phyloP scores from a whole-genome alignment of 2,888 invertebrate genomes.

The Drosophila siamana region DNA sequence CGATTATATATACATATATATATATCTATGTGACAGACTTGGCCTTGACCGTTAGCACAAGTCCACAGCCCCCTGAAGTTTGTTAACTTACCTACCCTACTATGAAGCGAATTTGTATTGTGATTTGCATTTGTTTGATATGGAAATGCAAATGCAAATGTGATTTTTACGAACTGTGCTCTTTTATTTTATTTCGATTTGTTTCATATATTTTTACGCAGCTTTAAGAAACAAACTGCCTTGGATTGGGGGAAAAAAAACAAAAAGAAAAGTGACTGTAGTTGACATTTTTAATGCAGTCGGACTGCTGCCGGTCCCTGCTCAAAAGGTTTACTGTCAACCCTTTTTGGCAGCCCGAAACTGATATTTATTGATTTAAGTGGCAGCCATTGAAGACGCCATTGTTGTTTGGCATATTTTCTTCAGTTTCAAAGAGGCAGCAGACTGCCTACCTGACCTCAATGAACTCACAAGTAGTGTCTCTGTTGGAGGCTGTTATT shows the following conservation, averaged over 20 bases:
- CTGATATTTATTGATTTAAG: constrained; percentile 37
- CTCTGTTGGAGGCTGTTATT: constrained; percentile 31
- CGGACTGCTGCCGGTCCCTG: not conserved
- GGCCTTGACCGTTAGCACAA: constrained; percentile 39
- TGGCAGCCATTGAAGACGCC: constrained; percentile 7
- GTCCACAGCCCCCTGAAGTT: constrained; percentile 18
- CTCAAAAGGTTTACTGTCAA: constrained; percentile 21
- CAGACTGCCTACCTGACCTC: constrained; percentile 9
- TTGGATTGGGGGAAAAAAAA: too few species aligned
- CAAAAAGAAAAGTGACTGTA: not conserved
- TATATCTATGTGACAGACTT: not conserved
- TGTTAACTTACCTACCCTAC: constrained; percentile 3
- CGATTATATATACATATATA: not conserved
- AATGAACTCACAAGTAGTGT: constrained; percentile 1
- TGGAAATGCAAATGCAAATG: constrained; percentile 32
- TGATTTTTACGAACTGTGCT: constrained; percentile 12
- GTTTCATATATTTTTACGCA: not conserved
- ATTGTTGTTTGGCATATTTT: constrained; percentile 32
- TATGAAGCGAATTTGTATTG: constrained; percentile 1
- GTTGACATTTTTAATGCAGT: constrained; percentile 3
- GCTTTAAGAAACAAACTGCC: too few species aligned
- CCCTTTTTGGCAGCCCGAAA: constrained; percentile 21
- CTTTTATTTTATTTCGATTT: constrained; percentile 2
- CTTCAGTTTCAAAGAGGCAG: not conserved
- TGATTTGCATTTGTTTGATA: constrained; percentile 47